Conservation (phyloP, 2,888 invertebrate species). For the Lasioglossum lativentre region DNA sequence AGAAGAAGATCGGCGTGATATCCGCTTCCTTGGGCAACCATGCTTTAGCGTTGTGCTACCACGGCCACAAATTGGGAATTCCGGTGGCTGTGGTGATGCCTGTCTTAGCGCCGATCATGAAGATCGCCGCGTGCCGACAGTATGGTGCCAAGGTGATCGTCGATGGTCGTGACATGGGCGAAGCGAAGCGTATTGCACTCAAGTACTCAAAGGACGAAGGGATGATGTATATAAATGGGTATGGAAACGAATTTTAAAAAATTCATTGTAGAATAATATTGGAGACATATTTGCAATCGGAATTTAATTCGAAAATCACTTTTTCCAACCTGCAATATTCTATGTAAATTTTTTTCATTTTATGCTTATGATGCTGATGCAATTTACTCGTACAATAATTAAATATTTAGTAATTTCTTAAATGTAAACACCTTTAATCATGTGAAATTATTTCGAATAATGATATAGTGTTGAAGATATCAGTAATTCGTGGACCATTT, state of each 20-base stretch:
- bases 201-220: slow-evolving; percentile 89
- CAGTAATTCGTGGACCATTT: too few species aligned
- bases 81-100: slow-evolving; percentile 97
- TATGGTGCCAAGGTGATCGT: slow-evolving; percentile 94
- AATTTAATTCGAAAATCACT: too few species aligned
- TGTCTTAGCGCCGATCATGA: slow-evolving; percentile 97
- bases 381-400: too few species aligned
- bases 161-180: slow-evolving; percentile 93
- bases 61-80: slow-evolving; percentile 88
- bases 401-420: too few species aligned
- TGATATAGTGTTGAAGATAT: too few species aligned
- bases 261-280: not conserved
- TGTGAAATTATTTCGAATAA: too few species aligned
- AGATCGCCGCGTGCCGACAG: slow-evolving; percentile 94
- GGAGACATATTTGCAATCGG: not conserved
- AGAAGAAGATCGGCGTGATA: slow-evolving; percentile 92
- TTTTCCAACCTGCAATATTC: too few species aligned
- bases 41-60: slow-evolving; percentile 92
- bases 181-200: slow-evolving; percentile 93
- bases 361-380: too few species aligned
- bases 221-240: slow-evolving; percentile 95
- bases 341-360: too few species aligned
- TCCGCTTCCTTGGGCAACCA: slow-evolving; percentile 98
- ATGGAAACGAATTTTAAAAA: slow-evolving; percentile 69
- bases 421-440: too few species aligned